Conservation (phyloP, 1,140 invertebrate genomes). For the Cardiocondyla obscurior region DNA sequence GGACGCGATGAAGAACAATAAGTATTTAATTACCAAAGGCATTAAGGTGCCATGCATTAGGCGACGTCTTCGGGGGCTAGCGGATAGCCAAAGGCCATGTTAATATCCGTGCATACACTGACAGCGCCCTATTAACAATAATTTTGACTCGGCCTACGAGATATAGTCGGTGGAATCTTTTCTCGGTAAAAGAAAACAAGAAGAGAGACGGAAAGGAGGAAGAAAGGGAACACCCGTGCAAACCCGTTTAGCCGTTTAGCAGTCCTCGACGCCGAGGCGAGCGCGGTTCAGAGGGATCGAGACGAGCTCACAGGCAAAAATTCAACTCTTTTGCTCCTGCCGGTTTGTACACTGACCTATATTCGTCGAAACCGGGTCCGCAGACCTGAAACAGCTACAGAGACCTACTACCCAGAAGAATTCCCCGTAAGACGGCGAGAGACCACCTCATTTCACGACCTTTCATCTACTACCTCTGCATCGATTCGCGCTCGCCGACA, state of each 20-base stretch:
- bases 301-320: slow-evolving; percentile 64
- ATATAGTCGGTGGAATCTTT: slow-evolving; percentile 52
- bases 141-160: slow-evolving; percentile 55
- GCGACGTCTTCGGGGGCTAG: slow-evolving; percentile 21
- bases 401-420: slow-evolving; percentile 77
- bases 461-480: background rate
- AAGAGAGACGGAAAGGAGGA: slow-evolving; percentile 57
- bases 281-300: slow-evolving; percentile 51
- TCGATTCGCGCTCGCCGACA: slow-evolving; percentile 23
- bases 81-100: slow-evolving; percentile 8
- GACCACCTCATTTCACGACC: background rate
- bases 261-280: slow-evolving; percentile 47
- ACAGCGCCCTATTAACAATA: slow-evolving; percentile 65
- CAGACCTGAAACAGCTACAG: slow-evolving; percentile 63
- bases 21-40: slow-evolving; percentile 62
- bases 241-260: slow-evolving; percentile 82
- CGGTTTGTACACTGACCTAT: slow-evolving; percentile 83
- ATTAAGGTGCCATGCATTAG: slow-evolving; percentile 37
- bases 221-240: slow-evolving; percentile 74
- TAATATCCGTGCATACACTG: slow-evolving; percentile 46
- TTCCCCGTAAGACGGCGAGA: background rate
- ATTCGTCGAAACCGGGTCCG: slow-evolving; percentile 82
- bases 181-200: slow-evolving; percentile 54
- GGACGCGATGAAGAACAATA: slow-evolving; percentile 51
- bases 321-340: slow-evolving; percentile 74